Conservation (phyloP, 2,888 invertebrate species). For the Lumbricus terrestris region DNA sequence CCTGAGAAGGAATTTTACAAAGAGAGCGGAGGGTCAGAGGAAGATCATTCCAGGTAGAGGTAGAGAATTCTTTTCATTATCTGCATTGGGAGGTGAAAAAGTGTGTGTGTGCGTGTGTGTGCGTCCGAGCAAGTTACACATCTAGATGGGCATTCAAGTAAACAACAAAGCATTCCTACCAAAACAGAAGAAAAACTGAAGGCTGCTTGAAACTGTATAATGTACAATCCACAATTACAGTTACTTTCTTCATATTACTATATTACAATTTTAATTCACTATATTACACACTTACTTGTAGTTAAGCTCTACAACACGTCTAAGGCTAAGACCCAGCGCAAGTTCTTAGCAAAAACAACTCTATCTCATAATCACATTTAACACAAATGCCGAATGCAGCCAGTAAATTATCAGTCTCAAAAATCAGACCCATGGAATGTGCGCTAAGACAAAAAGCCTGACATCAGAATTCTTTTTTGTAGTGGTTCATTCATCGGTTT, state of each 20-base stretch:
- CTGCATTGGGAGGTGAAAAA: slow-evolving; percentile 7
- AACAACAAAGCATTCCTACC: background rate
- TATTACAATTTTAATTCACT: background rate
- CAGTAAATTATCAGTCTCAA: background rate
- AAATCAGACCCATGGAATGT: background rate
- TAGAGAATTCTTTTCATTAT: too few relatives aligned
- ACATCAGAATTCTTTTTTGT: background rate
- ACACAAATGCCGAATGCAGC: slow-evolving; percentile 3
- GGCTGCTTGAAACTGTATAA: slow-evolving; percentile 11
- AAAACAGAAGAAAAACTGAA: background rate
- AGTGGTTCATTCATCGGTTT: background rate
- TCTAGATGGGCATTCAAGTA: background rate
- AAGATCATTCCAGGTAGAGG: too few relatives aligned
- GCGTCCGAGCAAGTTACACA: background rate
- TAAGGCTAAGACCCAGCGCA: background rate
- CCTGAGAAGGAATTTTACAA: too few relatives aligned
- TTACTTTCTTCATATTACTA: background rate
- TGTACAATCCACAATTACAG: slow-evolving; percentile 5
- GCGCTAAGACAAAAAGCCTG: background rate
- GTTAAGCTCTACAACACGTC: slow-evolving; percentile 5
- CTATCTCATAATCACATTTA: background rate
- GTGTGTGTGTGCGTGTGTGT: slow-evolving; percentile 19
- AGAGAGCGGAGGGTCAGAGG: too few relatives aligned
- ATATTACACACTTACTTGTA: slow-evolving; percentile 8
- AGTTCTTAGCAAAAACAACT: background rate